Evolutionary conservation across 2,113 vertebrate species (phyloP).

Genomic region (Elgaria multicarinata): DNA sequence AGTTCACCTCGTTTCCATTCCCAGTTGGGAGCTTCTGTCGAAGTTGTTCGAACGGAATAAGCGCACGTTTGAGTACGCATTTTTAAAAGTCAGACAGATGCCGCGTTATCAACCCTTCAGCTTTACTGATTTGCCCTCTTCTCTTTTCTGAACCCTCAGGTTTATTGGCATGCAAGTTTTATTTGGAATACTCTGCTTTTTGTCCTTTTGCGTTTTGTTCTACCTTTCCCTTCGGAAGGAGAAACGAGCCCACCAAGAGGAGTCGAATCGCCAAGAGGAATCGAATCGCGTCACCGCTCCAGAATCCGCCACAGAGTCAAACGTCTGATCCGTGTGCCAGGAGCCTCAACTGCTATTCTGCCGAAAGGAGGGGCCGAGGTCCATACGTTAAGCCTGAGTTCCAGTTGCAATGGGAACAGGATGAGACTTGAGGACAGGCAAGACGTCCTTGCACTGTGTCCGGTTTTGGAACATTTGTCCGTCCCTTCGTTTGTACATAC

Average conservation of each 20-base stretch:
- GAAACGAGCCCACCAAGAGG: neutral
- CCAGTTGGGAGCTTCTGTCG: no score
- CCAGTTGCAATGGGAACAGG: neutral
- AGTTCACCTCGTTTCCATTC: no score
- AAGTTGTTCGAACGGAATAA: no score
- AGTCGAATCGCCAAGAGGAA: neutral
- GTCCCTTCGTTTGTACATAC: rapidly evolving
- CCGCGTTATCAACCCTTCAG: rapidly evolving
- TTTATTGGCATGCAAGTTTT: slow-evolving; percentile 84
- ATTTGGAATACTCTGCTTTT: slow-evolving; percentile 76
- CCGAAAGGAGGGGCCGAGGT: rapidly evolving
- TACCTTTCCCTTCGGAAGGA: slow-evolving; percentile 71
- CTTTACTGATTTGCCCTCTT: rapidly evolving
- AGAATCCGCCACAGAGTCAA: neutral
- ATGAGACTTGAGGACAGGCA: rapidly evolving
- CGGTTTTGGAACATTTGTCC: neutral
- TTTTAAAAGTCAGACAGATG: neutral
- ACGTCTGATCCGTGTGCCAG: slow-evolving; percentile 12
- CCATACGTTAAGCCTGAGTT: rapidly evolving
- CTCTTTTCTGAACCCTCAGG: slow-evolving; percentile 62
- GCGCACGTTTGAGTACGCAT: no score
- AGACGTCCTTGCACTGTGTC: neutral
- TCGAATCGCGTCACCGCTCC: neutral
- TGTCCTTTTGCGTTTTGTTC: slow-evolving; percentile 75
- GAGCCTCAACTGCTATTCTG: rapidly evolving